Base-by-base conservation (phyloP, 2,113 vertebrate species). In the Rhegmatorhina hoffmannsi region DNA sequence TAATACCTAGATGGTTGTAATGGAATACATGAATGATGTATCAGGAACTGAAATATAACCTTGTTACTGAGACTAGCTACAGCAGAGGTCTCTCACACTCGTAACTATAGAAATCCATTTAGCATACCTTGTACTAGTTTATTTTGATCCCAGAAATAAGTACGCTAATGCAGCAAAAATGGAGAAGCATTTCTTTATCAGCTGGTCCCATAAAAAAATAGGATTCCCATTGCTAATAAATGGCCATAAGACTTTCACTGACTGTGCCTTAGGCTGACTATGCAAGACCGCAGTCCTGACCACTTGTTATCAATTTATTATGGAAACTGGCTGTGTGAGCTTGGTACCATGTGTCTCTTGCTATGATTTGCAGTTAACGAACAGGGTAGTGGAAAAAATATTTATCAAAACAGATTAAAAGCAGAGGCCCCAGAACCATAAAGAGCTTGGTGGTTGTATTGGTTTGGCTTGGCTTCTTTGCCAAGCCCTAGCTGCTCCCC, bases 261-360 rank as follows among this genome's bases (percentile, higher is more conserved):
- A 21, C 19, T n/a, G 10, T 46, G 8, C 18, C 59, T 38, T 47
- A 59, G 25, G 9, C 3, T 69, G 66, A 34, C 7, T 24, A 14
- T 70, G 10, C 11, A 85, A 66, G 13, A 3, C 7, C 20, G 6
- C 24, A 38, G 13, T 74, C 19, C 33, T 74, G 14, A 3, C 10
- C 23, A 52, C 20, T 1, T 78, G 20, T 55, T 81, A 46, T 2
- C 7, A 31, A 26, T 55, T 53, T 52, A 18, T 76, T 53, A 17
- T 24, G 26, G 33, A 8, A 82, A 44, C 2, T 33, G 33, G 1
- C 5, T 46, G 5, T 34, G 17, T 46, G 38, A 69, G 15, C 17
- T 76, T 80, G 3, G 12, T 47, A 53, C 14, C 0, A 0, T 0
- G 2, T n/a, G 9, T 62, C 7, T 56, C 17, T 43, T 84, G 11